Evolutionary conservation across 2,888 invertebrate genomes (phyloP), one percentile per base, ranked within the genome.

Genomic region (Mythimna ferrago): DNA sequence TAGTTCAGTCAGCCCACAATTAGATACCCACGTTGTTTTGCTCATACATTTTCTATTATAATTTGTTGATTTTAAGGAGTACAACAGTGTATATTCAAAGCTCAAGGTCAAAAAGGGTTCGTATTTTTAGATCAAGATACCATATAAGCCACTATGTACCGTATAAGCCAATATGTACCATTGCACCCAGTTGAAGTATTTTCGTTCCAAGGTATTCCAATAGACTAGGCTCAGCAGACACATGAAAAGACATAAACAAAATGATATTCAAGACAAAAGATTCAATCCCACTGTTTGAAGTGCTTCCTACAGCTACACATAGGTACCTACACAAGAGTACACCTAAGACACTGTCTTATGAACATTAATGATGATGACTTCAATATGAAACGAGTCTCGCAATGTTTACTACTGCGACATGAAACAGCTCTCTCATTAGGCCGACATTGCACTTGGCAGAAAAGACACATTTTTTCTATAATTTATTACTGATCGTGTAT

Each of bases 401-500:
- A 26, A 35, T 44, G 75, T 66, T 82, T 63, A 64, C 73, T 66
- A 65, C 66, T 61, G 51, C 79, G 57, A 81, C 78, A 81, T 66
- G 68, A 72, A 73, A 78, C 82, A 78, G 76, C 76, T 58, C 70
- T 70, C 70, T 78, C 75, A 80, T 86, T 86, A 82, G 66, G 53
- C 63, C 65, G 80, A 82, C 82, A 78, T 68, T 85, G 86, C 86
- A 84, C 75, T 86, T 86, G 85, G 86, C 85, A 85, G 68, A n/a
- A 53, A 63, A 58, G 35, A 66, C 61, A 76, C 83, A 85, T 83
- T 81, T 83, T 81, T 78, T 60, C 67, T 74, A 71, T 78, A 78
- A 85, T 80, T 84, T 85, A 84, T 84, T 73, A 71, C 66, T 65
- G 60, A 72, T 70, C 72, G 21, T 44, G 68, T 67, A 76, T 68